Percentiles rank a stretch among this genome's conserved stretches.
phyloP scores from a whole-genome alignment of 2,888 invertebrate genomes.

The Phorcus lineatus region DNA sequence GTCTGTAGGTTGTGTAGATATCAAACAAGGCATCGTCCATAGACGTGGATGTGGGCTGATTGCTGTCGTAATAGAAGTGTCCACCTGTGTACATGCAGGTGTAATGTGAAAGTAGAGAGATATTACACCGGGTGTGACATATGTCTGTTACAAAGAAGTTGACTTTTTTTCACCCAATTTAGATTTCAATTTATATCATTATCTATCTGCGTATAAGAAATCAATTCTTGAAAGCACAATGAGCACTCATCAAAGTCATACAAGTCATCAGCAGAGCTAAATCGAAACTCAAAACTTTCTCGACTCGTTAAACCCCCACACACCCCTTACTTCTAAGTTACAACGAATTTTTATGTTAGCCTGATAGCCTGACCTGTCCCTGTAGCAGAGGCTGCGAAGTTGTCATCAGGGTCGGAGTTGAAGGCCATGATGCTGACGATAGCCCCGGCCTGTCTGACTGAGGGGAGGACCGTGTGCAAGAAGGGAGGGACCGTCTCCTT shows the following conservation, averaged over 20 bases:
- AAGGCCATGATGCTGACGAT: constrained; percentile 37
- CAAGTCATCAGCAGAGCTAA: too few relatives aligned
- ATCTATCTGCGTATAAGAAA: too few relatives aligned
- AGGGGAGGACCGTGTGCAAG: constrained; percentile 18
- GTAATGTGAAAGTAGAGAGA: too few relatives aligned
- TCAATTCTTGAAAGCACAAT: too few relatives aligned
- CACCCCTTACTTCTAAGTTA: not conserved
- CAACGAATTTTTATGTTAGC: not conserved
- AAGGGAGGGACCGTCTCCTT: constrained; percentile 27
- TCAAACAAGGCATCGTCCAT: constrained; percentile 34
- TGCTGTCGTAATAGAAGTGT: constrained; percentile 33
- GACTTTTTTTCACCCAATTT: too few relatives aligned
- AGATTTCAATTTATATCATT: too few relatives aligned
- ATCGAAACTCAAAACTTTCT: too few relatives aligned
- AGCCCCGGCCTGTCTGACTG: constrained; percentile 29
- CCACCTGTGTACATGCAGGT: constrained; percentile 25
- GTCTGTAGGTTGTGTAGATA: not conserved
- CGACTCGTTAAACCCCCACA: not conserved
- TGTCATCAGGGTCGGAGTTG: constrained; percentile 17
- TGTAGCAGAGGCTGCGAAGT: not conserved
- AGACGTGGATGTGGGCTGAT: constrained; percentile 28
- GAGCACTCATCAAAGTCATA: too few relatives aligned
- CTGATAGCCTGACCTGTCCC: not conserved
- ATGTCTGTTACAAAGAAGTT: too few relatives aligned
- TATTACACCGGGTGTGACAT: too few relatives aligned